Percentiles rank a stretch among this genome's conserved stretches.
phyloP scores from a whole-genome alignment of 2,113 vertebrate species.

The Xiphorhynchus elegans region DNA sequence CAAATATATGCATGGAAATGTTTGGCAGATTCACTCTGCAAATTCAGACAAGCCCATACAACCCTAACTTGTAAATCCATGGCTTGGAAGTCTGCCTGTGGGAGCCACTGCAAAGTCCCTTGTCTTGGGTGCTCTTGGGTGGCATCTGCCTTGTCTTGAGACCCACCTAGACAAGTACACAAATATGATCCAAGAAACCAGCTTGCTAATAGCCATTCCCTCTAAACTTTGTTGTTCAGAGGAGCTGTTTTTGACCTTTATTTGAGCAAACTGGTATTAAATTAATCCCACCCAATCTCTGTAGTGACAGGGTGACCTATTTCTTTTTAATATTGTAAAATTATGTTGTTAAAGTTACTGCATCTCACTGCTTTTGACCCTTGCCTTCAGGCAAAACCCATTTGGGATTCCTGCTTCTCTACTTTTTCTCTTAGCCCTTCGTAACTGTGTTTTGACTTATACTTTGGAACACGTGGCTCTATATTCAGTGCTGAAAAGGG shows the following conservation, averaged over 20 bases:
- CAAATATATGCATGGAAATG: background rate
- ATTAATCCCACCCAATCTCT: background rate
- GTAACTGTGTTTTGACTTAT: conserved; percentile 21
- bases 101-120: background rate
- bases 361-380: background rate
- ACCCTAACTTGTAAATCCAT: background rate
- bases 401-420: conserved; percentile 34
- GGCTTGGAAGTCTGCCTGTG: conserved; percentile 8
- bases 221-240: background rate
- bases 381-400: conserved; percentile 19
- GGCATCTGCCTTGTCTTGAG: background rate
- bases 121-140: background rate
- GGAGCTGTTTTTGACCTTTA: background rate
- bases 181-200: background rate
- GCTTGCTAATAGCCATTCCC: background rate
- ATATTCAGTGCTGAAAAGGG: background rate
- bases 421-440: conserved; percentile 6
- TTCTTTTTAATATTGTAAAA: conserved; percentile 38
- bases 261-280: background rate
- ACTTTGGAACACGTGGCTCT: conserved; percentile 15
- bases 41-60: conserved; percentile 39
- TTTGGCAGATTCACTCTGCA: conserved; percentile 13
- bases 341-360: conserved; percentile 16
- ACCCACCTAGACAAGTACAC: background rate
- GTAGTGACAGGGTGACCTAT: conserved; percentile 25